A percentile compares a stretch with the other conserved stretches of the same genome.
These are phyloP conservation scores for Abscondita cerata DNA, from an alignment of 2,888 invertebrate species.

Conservation along the genomic window DNA sequence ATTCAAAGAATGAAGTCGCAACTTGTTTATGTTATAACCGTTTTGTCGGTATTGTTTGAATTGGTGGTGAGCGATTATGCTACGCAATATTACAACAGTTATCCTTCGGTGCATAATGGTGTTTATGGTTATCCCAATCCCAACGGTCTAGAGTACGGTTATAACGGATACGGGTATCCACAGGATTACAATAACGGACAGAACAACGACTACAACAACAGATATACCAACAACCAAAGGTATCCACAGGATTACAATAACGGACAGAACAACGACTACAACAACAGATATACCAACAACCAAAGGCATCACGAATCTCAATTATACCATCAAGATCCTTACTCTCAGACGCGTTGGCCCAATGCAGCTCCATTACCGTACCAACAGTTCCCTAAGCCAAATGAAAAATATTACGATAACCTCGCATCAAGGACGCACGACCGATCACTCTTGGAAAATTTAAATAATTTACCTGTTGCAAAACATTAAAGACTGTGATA, in stretches of 20 bases:
- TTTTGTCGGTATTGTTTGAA: not conserved
- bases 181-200: not conserved
- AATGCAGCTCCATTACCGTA: not conserved
- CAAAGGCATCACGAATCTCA: not conserved
- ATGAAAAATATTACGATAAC: conserved; percentile 8
- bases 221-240: too few species aligned
- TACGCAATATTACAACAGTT: not conserved
- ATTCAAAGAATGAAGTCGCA: not conserved
- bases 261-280: not conserved
- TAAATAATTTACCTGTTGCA: conserved; percentile 7
- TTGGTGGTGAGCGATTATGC: not conserved
- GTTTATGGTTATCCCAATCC: not conserved
- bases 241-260: not conserved
- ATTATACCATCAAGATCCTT: not conserved
- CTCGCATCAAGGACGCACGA: conserved; percentile 9
- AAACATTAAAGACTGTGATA: not conserved
- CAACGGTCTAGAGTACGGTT: not conserved
- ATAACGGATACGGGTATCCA: not conserved
- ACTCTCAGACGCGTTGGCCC: not conserved
- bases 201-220: not conserved
- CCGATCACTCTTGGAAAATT: conserved; percentile 10
- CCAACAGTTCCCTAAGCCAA: not conserved
- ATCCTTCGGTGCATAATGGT: not conserved
- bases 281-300: not conserved
- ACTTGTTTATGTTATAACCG: not conserved